Percentiles rank a stretch among this genome's conserved stretches.
Evolutionary conservation across 2,113 vertebrate species (phyloP).

Genomic region (Tetraodon nigroviridis): DNA sequence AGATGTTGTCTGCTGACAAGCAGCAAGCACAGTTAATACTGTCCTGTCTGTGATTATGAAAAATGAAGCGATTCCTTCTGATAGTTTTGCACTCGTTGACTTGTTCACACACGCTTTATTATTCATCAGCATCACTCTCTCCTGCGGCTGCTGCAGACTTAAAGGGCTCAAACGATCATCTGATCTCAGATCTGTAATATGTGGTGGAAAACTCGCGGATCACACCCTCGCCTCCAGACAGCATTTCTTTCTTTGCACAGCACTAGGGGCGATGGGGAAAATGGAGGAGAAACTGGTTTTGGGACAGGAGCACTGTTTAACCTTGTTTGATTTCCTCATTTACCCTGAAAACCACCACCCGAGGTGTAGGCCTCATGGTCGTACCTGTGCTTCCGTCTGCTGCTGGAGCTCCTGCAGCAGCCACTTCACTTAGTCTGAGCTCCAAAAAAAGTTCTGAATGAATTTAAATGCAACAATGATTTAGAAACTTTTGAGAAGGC

Average conservation of each 20-base stretch:
- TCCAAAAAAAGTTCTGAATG: too few relatives aligned
- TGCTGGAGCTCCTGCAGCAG: too few relatives aligned
- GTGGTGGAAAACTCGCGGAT: conserved; percentile 5
- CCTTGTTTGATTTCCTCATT: too few relatives aligned
- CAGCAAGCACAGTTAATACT: neutral
- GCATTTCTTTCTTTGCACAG: neutral
- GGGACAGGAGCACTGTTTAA: too few relatives aligned
- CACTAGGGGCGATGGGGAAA: neutral
- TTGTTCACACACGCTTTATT: conserved; percentile 1
- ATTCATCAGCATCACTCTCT: neutral
- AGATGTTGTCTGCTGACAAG: neutral
- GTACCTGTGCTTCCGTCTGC: too few relatives aligned
- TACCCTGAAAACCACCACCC: too few relatives aligned
- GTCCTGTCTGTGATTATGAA: neutral
- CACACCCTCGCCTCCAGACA: conserved; percentile 26
- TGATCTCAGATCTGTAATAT: conserved; percentile 23
- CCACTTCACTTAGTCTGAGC: too few relatives aligned
- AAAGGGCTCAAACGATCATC: conserved; percentile 17
- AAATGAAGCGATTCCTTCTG: neutral
- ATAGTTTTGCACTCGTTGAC: neutral
- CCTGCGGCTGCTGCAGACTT: neutral
- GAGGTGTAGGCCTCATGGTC: too few relatives aligned
- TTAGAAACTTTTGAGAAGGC: too few relatives aligned
- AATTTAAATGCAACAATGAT: too few relatives aligned
- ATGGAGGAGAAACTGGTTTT: neutral